Base-by-base conservation (phyloP, 1,140 invertebrate genomes). In the Adelges cooleyi region DNA sequence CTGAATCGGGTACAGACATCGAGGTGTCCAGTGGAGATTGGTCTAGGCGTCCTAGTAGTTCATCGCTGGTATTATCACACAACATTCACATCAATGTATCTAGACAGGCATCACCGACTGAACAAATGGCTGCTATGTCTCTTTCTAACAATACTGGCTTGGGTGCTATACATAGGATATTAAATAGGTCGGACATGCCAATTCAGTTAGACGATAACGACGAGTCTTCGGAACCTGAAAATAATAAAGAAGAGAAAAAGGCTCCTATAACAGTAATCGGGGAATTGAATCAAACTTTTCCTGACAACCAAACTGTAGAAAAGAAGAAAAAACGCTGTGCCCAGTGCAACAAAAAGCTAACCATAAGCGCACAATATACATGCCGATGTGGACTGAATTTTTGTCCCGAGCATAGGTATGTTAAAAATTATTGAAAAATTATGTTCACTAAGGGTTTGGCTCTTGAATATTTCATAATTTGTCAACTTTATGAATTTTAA, bases 331-430 rank as follows among this genome's bases (percentile, higher is more conserved):
- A 54, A 23, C 40, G 67, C 29, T 68, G 67, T 40, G 59, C 67
- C 33, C 62, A 68, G 27, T 68, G 67, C 42, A 66, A 65, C 20
- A 68, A 68, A 13, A 51, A 65, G 29, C 18, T 68, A 48, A 54
- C 59, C 17, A 52, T 68, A 33, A 65, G 62, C n/a, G 52, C 51
- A 33, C 50, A 49, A 22, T 68, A 66, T 56, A 65, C 65, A 29
- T 68, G 67, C 53, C 27, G 67, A 59, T 68, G 67, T 68, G 67
- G 67, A 10, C 44, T 52, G 10, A 56, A 13, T 5, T 68, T 68
- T 52, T 68, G 67, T 65, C 52, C 67, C 18, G 51, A 33, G 23
- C 67, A 68, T 20, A 54, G 67, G 65, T 68, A 49, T 38, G 27
- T 44, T 29, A 1, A n/a, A 56, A 53, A 66, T 25, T 18, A 18